Conservation (phyloP, 2,113 vertebrate genomes). For the Zosterops borbonicus region DNA sequence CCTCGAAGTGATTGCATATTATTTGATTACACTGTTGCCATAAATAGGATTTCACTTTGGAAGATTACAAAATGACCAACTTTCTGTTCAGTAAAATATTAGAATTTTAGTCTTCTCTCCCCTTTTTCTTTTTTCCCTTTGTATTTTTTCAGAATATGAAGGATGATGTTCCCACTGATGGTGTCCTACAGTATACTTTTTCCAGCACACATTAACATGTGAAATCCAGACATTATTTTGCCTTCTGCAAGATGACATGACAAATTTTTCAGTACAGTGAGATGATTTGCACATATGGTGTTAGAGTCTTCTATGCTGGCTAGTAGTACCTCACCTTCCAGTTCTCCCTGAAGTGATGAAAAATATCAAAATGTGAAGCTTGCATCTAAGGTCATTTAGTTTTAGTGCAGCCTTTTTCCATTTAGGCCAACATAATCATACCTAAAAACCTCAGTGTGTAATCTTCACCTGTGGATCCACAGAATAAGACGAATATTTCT, state of each 20-base stretch:
- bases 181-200: neutral
- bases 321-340: neutral
- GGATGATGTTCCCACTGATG: neutral
- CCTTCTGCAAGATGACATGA: neutral
- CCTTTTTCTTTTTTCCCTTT: neutral
- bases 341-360: neutral
- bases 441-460: neutral
- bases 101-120: neutral
- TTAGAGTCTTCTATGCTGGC: neutral
- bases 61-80: constrained; percentile 64
- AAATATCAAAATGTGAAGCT: neutral
- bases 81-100: constrained; percentile 54
- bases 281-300: neutral
- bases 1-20: constrained; percentile 66
- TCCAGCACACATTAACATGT: neutral
- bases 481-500: neutral
- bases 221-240: neutral
- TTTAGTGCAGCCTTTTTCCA: neutral
- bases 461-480: neutral
- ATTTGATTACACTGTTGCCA: constrained; percentile 68
- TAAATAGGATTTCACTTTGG: constrained; percentile 67
- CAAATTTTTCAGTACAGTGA: neutral
- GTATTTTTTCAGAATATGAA: constrained; percentile 16
- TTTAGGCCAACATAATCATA: neutral
- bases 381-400: neutral